phyloP scores from a whole-genome alignment of 2,888 invertebrate genomes.

The Amphipoea lucens region DNA sequence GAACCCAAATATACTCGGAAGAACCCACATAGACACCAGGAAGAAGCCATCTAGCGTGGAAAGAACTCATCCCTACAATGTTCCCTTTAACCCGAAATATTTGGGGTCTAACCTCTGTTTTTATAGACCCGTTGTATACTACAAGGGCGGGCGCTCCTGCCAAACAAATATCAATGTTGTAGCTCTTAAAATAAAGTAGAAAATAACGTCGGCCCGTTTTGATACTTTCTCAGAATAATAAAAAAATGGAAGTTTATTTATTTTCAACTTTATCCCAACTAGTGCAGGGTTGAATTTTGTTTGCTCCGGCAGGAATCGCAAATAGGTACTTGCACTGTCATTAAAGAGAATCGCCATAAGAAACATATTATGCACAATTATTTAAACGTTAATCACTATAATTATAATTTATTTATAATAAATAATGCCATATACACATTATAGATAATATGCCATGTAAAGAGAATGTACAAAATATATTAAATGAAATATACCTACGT shows the following conservation, averaged over 20 bases:
- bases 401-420: background rate
- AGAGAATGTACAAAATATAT: constrained; percentile 44
- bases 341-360: background rate
- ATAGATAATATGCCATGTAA: constrained; percentile 8
- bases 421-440: constrained; percentile 45
- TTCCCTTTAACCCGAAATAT: background rate
- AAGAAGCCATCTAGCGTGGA: background rate
- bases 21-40: background rate
- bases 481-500: constrained; percentile 14
- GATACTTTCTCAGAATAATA: background rate
- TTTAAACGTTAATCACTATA: constrained; percentile 5
- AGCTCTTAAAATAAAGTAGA: constrained; percentile 6
- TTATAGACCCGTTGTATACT: background rate
- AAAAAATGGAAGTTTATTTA: background rate
- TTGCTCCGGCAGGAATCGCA: background rate
- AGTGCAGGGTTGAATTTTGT: background rate
- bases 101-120: background rate
- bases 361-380: constrained; percentile 30
- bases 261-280: constrained; percentile 9
- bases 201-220: background rate
- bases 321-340: background rate
- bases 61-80: background rate
- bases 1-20: background rate
- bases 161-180: constrained; percentile 12
- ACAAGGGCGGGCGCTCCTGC: no score